These are phyloP conservation scores for Ceratothoa steindachneri DNA, from an alignment of 2,888 invertebrate genomes.

Conservation along the genomic window DNA sequence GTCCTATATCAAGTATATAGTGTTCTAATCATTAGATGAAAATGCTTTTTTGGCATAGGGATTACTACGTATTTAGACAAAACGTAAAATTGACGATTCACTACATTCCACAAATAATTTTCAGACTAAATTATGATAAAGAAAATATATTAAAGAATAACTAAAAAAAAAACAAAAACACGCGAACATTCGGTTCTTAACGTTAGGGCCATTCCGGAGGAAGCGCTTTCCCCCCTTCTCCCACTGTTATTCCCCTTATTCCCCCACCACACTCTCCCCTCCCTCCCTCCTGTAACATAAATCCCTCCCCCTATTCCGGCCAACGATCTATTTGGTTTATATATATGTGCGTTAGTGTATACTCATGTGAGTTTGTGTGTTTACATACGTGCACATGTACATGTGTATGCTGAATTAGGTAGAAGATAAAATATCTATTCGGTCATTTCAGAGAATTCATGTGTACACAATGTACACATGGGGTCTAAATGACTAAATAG, in stretches of 20 bases:
- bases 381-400: neutral
- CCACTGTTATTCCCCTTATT: neutral
- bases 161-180: neutral
- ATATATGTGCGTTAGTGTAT: neutral
- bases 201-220: neutral
- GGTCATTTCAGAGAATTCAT: too few species aligned
- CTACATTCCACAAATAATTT: too few species aligned
- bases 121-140: too few species aligned
- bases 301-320: neutral
- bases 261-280: neutral
- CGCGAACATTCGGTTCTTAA: neutral
- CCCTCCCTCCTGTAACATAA: neutral
- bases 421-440: too few species aligned
- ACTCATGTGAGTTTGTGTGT: neutral
- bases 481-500: too few species aligned
- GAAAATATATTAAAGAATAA: too few species aligned
- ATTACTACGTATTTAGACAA: too few species aligned
- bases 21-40: too few species aligned
- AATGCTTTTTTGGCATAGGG: too few species aligned
- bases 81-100: too few species aligned
- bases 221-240: neutral
- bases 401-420: slow-evolving; percentile 1
- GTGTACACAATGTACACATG: too few species aligned
- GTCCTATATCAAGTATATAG: too few species aligned
- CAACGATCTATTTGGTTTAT: neutral